Evolutionary conservation across 1,140 invertebrate genomes (phyloP), one percentile per base, ranked within the genome.

Genomic region (Laodelphax striatellus): DNA sequence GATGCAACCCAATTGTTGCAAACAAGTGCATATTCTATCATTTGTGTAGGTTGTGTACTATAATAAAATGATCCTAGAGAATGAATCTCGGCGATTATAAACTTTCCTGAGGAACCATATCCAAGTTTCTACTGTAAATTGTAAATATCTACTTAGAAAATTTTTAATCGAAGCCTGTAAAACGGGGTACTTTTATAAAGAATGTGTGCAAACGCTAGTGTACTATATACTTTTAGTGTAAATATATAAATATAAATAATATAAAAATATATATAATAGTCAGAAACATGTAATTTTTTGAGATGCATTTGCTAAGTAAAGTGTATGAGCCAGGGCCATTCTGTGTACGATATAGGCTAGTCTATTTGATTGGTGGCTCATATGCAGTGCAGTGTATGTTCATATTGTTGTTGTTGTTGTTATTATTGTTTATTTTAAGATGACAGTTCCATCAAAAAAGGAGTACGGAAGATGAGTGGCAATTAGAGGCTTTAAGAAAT

Each of bases 111-210:
- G 19, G 31, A 53, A 53, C 14, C 14, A 53, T 21, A 28, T 53
- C 22, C 22, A 19, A 21, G 16, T 14, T 28, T 53, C 22, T 46
- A 58, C 46, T 58, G 57, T 50, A 58, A 38, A 58, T 52, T 52
- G 57, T 38, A 58, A 50, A 58, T 58, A 52, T 52, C 24, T 58
- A 58, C 19, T 52, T 31, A 22, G 19, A 53, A 22, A 53, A 28
- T 22, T 22, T 22, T 53, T 31, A 53, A 22, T 22, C 13, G 5
- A n/a, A 53, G 14, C 14, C 52, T 53, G 34, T 38, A 38, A 53
- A 53, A 53, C 22, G 52, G 52, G 31, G 52, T 53, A 31, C 31
- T 53, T n/a, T 53, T 52, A 11, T 21, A 52, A 52, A 52, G 46
- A 21, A 21, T 22, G 52, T 22, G 52, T 53, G 31, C 22, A 53